Evolutionary conservation across 1,140 invertebrate genomes (phyloP).

Genomic region (Belonocnema kinseyi): DNA sequence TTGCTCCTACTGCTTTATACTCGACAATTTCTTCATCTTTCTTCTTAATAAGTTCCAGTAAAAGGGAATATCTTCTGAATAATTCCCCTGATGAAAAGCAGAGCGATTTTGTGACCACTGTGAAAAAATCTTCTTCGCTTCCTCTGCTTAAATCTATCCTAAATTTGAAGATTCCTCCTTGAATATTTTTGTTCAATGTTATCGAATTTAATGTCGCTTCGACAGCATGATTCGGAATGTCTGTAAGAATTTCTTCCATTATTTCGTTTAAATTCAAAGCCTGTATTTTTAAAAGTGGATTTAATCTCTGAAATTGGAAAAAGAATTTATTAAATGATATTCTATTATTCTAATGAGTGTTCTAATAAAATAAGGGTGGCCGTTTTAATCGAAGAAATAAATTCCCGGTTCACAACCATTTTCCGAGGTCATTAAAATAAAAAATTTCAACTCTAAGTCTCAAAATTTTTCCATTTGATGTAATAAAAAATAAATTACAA

Average conservation of each 20-base stretch:
- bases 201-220: slow-evolving; percentile 49
- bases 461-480: too few relatives aligned
- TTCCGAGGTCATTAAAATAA: too few relatives aligned
- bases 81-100: slow-evolving; percentile 55
- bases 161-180: slow-evolving; percentile 62
- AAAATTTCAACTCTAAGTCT: too few relatives aligned
- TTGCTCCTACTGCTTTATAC: slow-evolving; percentile 66
- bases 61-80: slow-evolving; percentile 47
- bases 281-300: slow-evolving; percentile 58
- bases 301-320: slow-evolving; percentile 57
- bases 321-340: too few relatives aligned
- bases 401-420: too few relatives aligned
- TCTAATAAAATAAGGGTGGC: too few relatives aligned
- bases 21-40: slow-evolving; percentile 69
- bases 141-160: slow-evolving; percentile 57
- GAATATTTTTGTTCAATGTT: slow-evolving; percentile 51
- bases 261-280: slow-evolving; percentile 49
- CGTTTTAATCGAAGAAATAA: too few relatives aligned
- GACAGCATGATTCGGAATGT: slow-evolving; percentile 51
- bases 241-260: slow-evolving; percentile 53
- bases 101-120: slow-evolving; percentile 60
- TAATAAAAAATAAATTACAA: too few relatives aligned
- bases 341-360: too few relatives aligned
- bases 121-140: slow-evolving; percentile 56
- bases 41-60: slow-evolving; percentile 61